Conservation (phyloP, 1,140 invertebrate species). For the Drosophila biarmipes region DNA sequence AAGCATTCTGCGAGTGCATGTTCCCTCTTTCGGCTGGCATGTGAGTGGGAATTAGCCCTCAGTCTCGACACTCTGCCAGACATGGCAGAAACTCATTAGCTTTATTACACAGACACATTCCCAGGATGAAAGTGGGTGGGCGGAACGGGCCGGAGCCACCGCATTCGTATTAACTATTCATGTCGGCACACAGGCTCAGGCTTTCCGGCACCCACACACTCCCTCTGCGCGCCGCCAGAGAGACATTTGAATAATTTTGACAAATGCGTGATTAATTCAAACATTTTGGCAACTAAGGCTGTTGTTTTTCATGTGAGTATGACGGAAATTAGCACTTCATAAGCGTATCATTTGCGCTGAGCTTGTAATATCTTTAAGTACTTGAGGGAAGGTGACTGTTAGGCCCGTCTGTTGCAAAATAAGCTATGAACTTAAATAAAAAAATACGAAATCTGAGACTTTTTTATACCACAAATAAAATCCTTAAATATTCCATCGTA, state of each 20-base stretch:
- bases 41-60: constrained; percentile 38
- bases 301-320: constrained; percentile 58
- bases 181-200: constrained; percentile 30
- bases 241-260: constrained; percentile 78
- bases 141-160: constrained; percentile 5
- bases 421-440: too few species aligned
- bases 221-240: constrained; percentile 3
- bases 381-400: not conserved
- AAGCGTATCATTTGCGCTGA: constrained; percentile 25
- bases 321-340: constrained; percentile 71
- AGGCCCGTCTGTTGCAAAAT: too few species aligned
- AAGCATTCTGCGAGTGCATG: constrained; percentile 47
- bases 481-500: too few species aligned
- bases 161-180: constrained; percentile 76
- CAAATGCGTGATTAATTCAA: constrained; percentile 80
- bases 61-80: constrained; percentile 44
- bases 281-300: constrained; percentile 63
- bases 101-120: constrained; percentile 49
- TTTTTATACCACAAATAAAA: too few species aligned
- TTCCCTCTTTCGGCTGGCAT: constrained; percentile 11
- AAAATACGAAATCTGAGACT: too few species aligned
- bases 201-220: not conserved
- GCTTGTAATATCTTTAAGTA: not conserved
- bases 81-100: constrained; percentile 76
- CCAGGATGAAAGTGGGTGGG: constrained; percentile 9